Percentiles rank a stretch among this genome's conserved stretches.
phyloP scores from a whole-genome alignment of 2,888 invertebrate genomes.

The Thymelicus sylvestris region DNA sequence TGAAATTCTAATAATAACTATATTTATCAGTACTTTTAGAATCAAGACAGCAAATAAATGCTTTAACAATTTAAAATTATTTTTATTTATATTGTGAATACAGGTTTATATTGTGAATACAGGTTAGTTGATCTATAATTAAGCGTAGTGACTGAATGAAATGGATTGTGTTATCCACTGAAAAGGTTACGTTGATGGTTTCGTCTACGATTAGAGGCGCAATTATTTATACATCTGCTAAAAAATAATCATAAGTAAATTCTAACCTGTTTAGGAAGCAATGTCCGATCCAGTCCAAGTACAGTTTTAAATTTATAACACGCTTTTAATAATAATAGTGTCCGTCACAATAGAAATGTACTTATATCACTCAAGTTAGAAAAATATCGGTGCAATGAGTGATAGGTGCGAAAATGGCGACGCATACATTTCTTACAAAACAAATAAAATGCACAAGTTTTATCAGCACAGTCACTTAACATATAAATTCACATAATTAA shows the following conservation, averaged over 20 bases:
- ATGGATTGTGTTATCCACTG: neutral
- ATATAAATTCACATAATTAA: slow-evolving; percentile 1
- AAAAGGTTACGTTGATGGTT: neutral
- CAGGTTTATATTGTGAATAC: too few species aligned
- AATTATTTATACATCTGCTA: slow-evolving; percentile 14
- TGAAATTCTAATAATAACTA: too few species aligned
- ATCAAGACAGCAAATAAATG: too few species aligned
- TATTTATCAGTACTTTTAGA: too few species aligned
- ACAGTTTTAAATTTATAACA: slow-evolving; percentile 49
- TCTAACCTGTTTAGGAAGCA: slow-evolving; percentile 55
- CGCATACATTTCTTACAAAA: slow-evolving; percentile 48
- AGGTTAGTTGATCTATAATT: neutral
- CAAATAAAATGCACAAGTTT: slow-evolving; percentile 36
- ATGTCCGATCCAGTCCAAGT: slow-evolving; percentile 47
- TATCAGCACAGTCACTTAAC: slow-evolving; percentile 18
- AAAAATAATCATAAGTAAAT: slow-evolving; percentile 20
- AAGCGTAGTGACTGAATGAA: neutral
- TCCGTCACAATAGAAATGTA: slow-evolving; percentile 19
- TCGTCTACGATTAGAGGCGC: slow-evolving; percentile 3
- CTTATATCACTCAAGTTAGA: slow-evolving; percentile 38
- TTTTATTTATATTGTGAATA: too few species aligned
- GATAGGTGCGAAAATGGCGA: slow-evolving; percentile 61
- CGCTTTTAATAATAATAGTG: slow-evolving; percentile 17
- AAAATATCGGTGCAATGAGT: slow-evolving; percentile 40
- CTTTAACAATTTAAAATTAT: too few species aligned